phyloP scores from a whole-genome alignment of 2,113 vertebrate genomes.

The Vidua macroura region DNA sequence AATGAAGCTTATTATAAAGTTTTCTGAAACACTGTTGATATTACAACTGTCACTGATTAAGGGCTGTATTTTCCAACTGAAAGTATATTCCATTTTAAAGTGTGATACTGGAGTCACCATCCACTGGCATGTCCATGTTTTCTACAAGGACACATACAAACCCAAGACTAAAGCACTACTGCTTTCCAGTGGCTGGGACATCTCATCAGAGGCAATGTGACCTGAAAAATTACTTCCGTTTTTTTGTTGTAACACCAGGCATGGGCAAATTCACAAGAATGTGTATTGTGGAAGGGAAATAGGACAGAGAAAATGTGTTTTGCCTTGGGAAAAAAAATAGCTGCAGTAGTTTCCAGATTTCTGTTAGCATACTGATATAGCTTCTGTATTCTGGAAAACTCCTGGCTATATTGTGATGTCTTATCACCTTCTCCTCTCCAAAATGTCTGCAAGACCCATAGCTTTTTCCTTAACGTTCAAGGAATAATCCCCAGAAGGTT shows the following conservation, averaged over 20 bases:
- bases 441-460: background rate
- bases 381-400: background rate
- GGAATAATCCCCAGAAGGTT: background rate
- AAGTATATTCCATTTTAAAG: background rate
- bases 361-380: background rate
- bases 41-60: background rate
- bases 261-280: background rate
- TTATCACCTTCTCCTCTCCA: background rate
- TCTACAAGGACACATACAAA: background rate
- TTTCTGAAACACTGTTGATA: background rate
- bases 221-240: background rate
- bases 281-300: background rate
- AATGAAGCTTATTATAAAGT: background rate
- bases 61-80: background rate
- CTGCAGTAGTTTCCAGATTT: background rate
- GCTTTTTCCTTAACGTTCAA: background rate
- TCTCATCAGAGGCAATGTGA: background rate
- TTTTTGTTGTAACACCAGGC: background rate
- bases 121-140: fast-evolving
- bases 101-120: background rate
- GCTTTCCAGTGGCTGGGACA: background rate
- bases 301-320: background rate
- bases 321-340: background rate
- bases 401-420: background rate
- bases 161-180: background rate